phyloP scores from a whole-genome alignment of 2,113 vertebrate species.

The Eolophus roseicapilla region DNA sequence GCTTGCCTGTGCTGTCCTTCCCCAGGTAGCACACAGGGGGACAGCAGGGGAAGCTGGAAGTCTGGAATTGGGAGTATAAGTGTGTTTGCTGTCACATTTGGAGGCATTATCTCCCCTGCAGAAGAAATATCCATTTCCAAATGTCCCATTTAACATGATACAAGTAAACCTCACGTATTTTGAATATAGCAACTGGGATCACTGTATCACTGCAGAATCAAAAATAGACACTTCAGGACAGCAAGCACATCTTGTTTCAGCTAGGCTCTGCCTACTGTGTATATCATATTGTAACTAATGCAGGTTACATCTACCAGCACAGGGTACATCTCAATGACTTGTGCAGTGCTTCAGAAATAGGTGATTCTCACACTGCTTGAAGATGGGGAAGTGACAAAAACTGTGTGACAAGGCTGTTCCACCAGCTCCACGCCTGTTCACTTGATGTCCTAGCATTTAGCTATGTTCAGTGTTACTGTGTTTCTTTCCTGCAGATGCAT shows the following conservation, averaged over 20 bases:
- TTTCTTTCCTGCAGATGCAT: not conserved
- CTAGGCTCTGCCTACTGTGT: not conserved
- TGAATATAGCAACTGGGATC: not conserved
- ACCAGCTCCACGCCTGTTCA: not conserved
- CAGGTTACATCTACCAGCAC: not conserved
- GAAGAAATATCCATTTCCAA: not conserved
- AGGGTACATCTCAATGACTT: not conserved
- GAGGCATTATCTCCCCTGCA: not conserved
- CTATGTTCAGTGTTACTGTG: not conserved
- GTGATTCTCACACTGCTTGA: too few relatives aligned
- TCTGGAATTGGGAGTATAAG: not conserved
- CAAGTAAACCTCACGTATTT: not conserved
- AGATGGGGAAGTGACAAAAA: not conserved
- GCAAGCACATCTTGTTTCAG: not conserved
- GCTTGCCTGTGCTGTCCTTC: not conserved
- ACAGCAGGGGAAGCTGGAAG: not conserved
- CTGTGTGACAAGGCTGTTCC: not conserved
- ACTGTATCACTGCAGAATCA: not conserved
- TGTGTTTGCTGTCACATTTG: not conserved
- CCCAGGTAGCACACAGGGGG: accelerated
- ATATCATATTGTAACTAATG: not conserved
- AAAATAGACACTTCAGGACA: not conserved
- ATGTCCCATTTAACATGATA: not conserved
- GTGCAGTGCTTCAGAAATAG: not conserved
- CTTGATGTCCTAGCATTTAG: not conserved